Percentiles rank a stretch among this genome's conserved stretches.
These are phyloP conservation scores for Caenorhabditis becei DNA, from an alignment of 2,888 invertebrate species.

Conservation along the genomic window DNA sequence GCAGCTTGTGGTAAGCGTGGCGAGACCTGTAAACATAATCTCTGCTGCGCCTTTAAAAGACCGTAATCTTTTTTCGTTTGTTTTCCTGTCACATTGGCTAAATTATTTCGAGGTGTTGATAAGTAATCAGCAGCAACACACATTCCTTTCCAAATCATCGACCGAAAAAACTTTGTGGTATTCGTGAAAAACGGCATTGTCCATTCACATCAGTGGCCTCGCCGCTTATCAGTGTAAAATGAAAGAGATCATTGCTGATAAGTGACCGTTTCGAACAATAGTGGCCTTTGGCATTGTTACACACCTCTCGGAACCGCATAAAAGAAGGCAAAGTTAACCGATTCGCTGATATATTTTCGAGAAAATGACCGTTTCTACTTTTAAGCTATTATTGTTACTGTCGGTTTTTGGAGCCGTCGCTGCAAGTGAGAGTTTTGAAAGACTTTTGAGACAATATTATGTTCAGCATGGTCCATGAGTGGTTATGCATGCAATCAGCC, in stretches of 20 bases:
- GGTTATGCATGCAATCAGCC: slow-evolving; percentile 69
- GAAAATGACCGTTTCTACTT: slow-evolving; percentile 1
- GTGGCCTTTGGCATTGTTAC: background rate
- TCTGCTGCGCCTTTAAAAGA: slow-evolving; percentile 2
- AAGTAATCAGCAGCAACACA: background rate
- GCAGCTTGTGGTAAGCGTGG: background rate
- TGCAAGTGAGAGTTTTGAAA: slow-evolving; percentile 13
- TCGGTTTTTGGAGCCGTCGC: slow-evolving; percentile 20
- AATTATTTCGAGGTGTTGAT: no score
- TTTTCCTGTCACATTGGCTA: no score
- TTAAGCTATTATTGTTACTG: slow-evolving; percentile 6
- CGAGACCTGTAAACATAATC: background rate
- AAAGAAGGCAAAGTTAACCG: slow-evolving; percentile 10
- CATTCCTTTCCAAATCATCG: background rate
- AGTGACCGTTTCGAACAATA: slow-evolving; percentile 19
- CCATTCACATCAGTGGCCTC: slow-evolving; percentile 18
- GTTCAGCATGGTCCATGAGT: slow-evolving; percentile 62
- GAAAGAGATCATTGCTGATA: slow-evolving; percentile 7
- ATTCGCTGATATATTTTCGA: background rate
- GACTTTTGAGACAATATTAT: background rate
- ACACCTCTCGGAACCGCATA: slow-evolving; percentile 17
- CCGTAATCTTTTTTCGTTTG: background rate
- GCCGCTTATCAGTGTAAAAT: slow-evolving; percentile 28
- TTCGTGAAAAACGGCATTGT: slow-evolving; percentile 15
- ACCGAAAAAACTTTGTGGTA: background rate